Evolutionary conservation across 2,797 vertebrate species (phyloP), one percentile per base, ranked within the genome.

Genomic region (Cichlasoma orientale): DNA sequence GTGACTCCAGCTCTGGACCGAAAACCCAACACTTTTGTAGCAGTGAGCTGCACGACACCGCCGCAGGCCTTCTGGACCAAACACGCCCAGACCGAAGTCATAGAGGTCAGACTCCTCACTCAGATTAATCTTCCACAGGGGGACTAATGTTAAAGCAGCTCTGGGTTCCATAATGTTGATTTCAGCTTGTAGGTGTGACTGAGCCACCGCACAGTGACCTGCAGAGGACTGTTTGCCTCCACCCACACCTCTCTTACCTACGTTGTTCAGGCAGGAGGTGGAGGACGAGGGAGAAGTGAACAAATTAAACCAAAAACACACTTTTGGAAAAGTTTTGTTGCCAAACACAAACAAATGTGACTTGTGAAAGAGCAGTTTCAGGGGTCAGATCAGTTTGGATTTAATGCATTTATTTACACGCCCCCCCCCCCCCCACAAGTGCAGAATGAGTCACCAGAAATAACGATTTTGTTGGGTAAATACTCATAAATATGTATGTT

Each of bases 51-150:
- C 86, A 99, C 98, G 25, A 99, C 98, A 1, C 98, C 98, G 3
- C 98, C 98, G 23, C 98, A 99, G 95, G 97, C 96, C 3, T 99
- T 99, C 95, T 99, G 98, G 98, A 99, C 97, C 1, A 99, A 99
- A 92, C 97, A 99, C 38, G 97, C 97, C 12, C 98, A 99, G 95
- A 99, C 98, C 0, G 98, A 99, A 90, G 97, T 99, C 92, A 99
- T 99, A 36, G 98, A 99, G 98, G 98, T 99, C 88, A 95, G 86
- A 76, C 54, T 36, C 14, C 19, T 21, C 38, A 27, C n/a, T 4
- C 19, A 2, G 2, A 33, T 21, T 29, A 0, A 29, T 5, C 8
- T 3, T 27, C 11, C 76, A 3, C 55, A 25, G 14, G 21, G 8
- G 21, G 14, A 7, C 21, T 4, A 25, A 31, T 36, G n/a, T 68